These are phyloP conservation scores for Rotaria macrura DNA, from an alignment of 2,888 invertebrate species.

Conservation along the genomic window DNA sequence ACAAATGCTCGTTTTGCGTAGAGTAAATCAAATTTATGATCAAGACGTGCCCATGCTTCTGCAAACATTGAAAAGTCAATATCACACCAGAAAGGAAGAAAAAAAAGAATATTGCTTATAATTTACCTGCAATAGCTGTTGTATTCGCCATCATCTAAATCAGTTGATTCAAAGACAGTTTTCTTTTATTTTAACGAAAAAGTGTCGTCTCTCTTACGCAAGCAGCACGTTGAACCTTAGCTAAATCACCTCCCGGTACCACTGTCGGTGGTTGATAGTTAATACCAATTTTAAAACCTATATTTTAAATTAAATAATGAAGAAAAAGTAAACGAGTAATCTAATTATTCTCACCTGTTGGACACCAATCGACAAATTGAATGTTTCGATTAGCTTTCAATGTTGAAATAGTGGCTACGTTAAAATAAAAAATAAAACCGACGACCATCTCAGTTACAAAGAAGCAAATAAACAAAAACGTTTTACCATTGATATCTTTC, in stretches of 20 bases:
- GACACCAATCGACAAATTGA: constrained; percentile 70
- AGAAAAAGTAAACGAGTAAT: no score
- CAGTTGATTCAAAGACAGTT: background rate
- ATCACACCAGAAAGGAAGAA: background rate
- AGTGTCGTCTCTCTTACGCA: constrained; percentile 36
- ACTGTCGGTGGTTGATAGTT: constrained; percentile 64
- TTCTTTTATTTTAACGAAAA: background rate
- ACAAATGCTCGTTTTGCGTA: constrained; percentile 42
- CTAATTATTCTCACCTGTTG: constrained; percentile 53
- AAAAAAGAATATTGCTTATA: no score
- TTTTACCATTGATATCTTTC: constrained; percentile 38
- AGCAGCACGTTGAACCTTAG: constrained; percentile 52
- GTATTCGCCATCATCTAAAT: constrained; percentile 49
- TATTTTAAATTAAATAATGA: background rate
- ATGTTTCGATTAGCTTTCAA: constrained; percentile 79
- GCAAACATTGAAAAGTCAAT: background rate
- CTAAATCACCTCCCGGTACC: constrained; percentile 81
- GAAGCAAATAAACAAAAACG: background rate
- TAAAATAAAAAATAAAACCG: constrained; percentile 25
- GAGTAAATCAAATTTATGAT: constrained; percentile 45
- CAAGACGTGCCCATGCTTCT: constrained; percentile 49
- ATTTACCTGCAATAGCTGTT: constrained; percentile 49
- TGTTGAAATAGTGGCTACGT: constrained; percentile 54
- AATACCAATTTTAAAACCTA: constrained; percentile 55
- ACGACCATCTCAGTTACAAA: background rate